Base-by-base conservation (phyloP, 2,888 invertebrate genomes). In the Loripinus fragilis region DNA sequence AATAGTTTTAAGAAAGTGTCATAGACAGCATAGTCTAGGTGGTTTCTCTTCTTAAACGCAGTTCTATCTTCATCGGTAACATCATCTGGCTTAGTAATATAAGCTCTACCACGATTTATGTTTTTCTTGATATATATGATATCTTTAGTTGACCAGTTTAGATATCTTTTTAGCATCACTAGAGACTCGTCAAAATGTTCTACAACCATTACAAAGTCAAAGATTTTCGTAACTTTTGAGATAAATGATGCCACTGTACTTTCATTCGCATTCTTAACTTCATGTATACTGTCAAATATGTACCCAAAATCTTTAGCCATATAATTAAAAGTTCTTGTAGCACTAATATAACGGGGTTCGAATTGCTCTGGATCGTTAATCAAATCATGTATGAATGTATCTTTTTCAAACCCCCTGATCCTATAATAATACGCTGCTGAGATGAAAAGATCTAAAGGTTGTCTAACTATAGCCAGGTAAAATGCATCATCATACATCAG, bases 251-350 rank as follows among this genome's bases (percentile, higher is more conserved):
- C 12, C n/a, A 72, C 15, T 0, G 10, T 25, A 2, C 23, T 41
- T 33, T 42, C 28, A 30, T 1, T 38, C 7, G 42, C 17, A n/a
- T 69, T 60, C 12, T 17, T n/a, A 2, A 42, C 64, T 0, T 41
- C 28, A 20, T 42, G 17, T 28, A 71, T 0, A 17, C 60, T 38
- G 8, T 42, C 8, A 12, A 70, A 25, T 15, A 17, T n/a, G 35
- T 70, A 70, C 10, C 74, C 74, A 41, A 74, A 74, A 28, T 74
- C 74, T 8, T 28, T 12, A 2, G 74, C 64, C 74, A 74, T 74
- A 15, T 12, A 28, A 33, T 74, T 74, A 35, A 41, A 74, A 3
- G 74, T 74, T 42, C 55, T 28, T 12, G 67, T 52, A 20, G 8
- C 15, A 0, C 8, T 20, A 3, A 64, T 5, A 15, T 50, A 7